Evolutionary conservation across 2,888 invertebrate species (phyloP), one percentile per base, ranked within the genome.

Genomic region (Chloromyia formosa): DNA sequence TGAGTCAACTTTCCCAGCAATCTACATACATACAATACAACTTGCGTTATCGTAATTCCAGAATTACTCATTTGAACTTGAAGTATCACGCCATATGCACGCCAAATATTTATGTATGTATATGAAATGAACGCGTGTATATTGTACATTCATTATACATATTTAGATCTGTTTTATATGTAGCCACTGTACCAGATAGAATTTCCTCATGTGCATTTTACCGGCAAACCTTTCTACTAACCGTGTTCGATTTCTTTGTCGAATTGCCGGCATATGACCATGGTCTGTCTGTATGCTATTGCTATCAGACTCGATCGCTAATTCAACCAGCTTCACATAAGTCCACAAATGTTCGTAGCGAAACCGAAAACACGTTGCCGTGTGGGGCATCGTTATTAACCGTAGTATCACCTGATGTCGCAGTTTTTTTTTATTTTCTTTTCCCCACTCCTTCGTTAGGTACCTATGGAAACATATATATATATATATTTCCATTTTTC

Each of bases 11-110:
- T 66, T 16, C 45, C 1, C 23, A 66, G 10, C 27, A 35, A 35
- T 35, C 27, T 35, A 35, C 7, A 2, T 35, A 35, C 7, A 35
- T 35, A 35, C 7, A n/a, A 35, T 35, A 10, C 45, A 66, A 27
- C n/a, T 10, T 12, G 23, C 22, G 14, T 16, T 49, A 66, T 66
- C 49, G 18, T 45, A 18, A 42, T 64, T 64, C 42, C 27, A 35
- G 56, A 40, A 58, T 71, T 71, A 62, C 73, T 73, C 73, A 74
- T 40, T 66, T 82, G 82, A 83, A 83, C 83, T 83, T 83, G 81
- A 82, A 84, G 64, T 82, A 84, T 84, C 84, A 84, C 84, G 84
- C 84, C 84, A 84, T 82, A 80, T 81, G 81, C 81, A 81, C 81
- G 80, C 77, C 62, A 62, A 23, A 40, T 62, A 49, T 49, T n/a